Base-by-base conservation (phyloP, 2,113 vertebrate genomes). In the Lynx canadensis region DNA sequence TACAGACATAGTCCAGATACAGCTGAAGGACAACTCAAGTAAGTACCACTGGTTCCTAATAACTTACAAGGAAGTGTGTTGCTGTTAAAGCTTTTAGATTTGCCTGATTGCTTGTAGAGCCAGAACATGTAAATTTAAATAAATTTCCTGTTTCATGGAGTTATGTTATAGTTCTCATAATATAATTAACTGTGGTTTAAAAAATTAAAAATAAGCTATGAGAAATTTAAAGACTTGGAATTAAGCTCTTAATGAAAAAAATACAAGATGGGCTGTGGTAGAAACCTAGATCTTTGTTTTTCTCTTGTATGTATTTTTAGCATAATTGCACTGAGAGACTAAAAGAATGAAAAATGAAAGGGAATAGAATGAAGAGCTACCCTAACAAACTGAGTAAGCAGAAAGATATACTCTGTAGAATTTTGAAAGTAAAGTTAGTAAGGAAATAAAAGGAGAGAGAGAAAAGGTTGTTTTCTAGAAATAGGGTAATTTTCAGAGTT, bases 1-100 rank as follows among this genome's bases (percentile, higher is more conserved):
- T 99, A 99, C 99, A 99, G 99, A 94, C 99, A 99, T 98, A 99
- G 99, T 96, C 99, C 99, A 96, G 99, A 99, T 97, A 99, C 99
- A 66, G 98, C 99, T 93, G 99, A 99, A 99, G 99, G 99, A 94
- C 99, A 99, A 96, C 99, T 99, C 98, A 99, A 99, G 99, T 99
- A 98, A 99, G 99, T 99, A 94, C 84, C 73, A n/a, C 41, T 94
- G 97, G 13, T 71, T 71, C 16, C 95, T 95, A 7, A 33, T 79
- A 65, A 86, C 66, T 57, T 23, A 31, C n/a, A 14, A 73, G 31
- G 13, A 38, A 14, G 31, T 83, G 4, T 86, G 23, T 92, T 89
- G 60, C 57, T 52, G 27, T 45, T 92, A 73, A 81, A 65, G 29
- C n/a, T 93, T 92, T 80, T 81, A 48, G 60, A 50, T 68, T 94